Conservation (phyloP, 2,797 vertebrate species). For the Heliangelus exortis region DNA sequence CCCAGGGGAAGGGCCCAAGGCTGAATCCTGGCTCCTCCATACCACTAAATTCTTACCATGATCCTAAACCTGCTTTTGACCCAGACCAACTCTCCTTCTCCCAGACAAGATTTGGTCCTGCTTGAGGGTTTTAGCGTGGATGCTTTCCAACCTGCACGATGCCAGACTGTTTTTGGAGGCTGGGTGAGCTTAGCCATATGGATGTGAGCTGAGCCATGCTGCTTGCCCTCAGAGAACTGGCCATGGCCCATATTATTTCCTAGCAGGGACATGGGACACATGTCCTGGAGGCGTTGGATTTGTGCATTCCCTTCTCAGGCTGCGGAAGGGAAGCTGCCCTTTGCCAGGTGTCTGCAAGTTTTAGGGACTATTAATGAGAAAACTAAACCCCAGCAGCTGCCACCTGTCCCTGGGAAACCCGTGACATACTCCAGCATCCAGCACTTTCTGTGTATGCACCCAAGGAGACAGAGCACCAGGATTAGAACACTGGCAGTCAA, state of each 20-base stretch:
- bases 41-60: rapidly evolving
- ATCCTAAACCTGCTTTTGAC: background rate
- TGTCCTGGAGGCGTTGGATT: background rate
- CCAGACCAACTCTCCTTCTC: background rate
- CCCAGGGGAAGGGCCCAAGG: background rate
- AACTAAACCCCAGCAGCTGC: background rate
- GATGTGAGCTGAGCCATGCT: constrained; percentile 36
- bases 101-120: background rate
- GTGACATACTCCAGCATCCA: rapidly evolving
- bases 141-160: background rate
- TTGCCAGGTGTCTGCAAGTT: constrained; percentile 11
- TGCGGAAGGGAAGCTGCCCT: background rate
- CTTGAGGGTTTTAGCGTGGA: background rate
- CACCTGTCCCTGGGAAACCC: rapidly evolving
- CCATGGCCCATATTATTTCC: constrained; percentile 41
- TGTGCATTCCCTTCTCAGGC: background rate
- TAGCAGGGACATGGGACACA: background rate
- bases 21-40: background rate
- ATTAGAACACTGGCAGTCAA: background rate
- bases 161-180: constrained; percentile 34
- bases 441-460: too few species aligned
- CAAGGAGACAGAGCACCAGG: background rate
- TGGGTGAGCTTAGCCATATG: constrained; percentile 4
- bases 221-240: constrained; percentile 61
- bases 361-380: background rate